phyloP scores from a whole-genome alignment of 2,797 vertebrate genomes.

The Cygnus olor region DNA sequence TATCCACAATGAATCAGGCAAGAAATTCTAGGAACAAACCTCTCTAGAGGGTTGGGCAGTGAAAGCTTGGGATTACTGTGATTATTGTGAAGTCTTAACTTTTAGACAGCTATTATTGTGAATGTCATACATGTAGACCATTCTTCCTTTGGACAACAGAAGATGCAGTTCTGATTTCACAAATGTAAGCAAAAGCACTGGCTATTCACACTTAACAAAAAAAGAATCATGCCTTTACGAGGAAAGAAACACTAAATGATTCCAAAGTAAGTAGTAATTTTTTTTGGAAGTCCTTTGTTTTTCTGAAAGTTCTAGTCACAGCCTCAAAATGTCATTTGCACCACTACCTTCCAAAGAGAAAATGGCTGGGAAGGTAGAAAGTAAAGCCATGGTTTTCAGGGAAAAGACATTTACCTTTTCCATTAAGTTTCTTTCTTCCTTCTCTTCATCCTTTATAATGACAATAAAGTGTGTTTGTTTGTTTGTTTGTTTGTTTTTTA shows the following conservation, averaged over 20 bases:
- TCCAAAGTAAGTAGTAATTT: background rate
- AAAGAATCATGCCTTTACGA: background rate
- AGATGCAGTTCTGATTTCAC: background rate
- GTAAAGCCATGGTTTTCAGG: background rate
- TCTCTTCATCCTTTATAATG: constrained; percentile 23
- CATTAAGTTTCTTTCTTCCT: constrained; percentile 32
- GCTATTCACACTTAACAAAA: background rate
- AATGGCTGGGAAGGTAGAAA: background rate
- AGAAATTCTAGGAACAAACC: background rate
- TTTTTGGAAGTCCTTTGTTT: background rate
- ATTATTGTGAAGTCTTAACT: background rate
- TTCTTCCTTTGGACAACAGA: background rate
- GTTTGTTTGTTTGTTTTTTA: constrained; percentile 16
- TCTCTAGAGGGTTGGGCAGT: background rate
- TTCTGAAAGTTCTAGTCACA: background rate
- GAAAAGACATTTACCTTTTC: background rate
- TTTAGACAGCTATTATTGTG: background rate
- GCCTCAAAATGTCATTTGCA: background rate
- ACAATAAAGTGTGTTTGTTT: background rate
- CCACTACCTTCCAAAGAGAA: background rate
- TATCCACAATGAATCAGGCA: background rate
- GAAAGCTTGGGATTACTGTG: background rate
- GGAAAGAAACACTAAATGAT: background rate
- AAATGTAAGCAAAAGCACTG: background rate
- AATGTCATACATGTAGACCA: fast-evolving